Conservation (phyloP, 1,140 invertebrate species). For the Drosophila mayri region DNA sequence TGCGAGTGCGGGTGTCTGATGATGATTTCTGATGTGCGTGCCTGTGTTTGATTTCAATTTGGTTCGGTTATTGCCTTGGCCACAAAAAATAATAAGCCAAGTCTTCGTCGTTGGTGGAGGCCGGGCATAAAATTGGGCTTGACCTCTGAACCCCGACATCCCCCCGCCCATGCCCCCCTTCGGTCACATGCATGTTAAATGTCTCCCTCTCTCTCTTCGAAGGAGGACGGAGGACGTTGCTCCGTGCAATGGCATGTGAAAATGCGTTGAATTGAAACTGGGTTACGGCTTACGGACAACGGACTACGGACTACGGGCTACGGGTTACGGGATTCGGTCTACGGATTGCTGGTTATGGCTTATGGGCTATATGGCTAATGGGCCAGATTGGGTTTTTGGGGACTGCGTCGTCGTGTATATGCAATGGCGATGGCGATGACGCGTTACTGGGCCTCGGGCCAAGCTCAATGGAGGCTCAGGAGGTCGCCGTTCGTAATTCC, state of each 20-base stretch:
- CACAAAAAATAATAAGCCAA: slow-evolving; percentile 80
- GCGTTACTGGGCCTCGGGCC: slow-evolving; percentile 10
- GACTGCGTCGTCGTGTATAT: slow-evolving; percentile 1
- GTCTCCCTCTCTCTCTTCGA: slow-evolving; percentile 1
- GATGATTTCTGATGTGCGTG: slow-evolving; percentile 51
- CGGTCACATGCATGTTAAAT: slow-evolving; percentile 57
- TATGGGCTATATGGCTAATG: slow-evolving; percentile 75
- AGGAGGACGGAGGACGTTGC: background rate
- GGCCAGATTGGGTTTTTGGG: slow-evolving; percentile 62
- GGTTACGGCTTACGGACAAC: slow-evolving; percentile 62
- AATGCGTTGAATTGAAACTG: slow-evolving; percentile 81
- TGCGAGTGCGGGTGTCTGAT: slow-evolving; percentile 24
- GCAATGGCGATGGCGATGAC: slow-evolving; percentile 3
- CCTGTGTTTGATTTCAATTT: slow-evolving; percentile 78
- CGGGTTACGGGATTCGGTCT: slow-evolving; percentile 42
- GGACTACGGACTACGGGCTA: slow-evolving; percentile 4
- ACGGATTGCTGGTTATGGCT: slow-evolving; percentile 55
- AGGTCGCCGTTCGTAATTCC: slow-evolving; percentile 16
- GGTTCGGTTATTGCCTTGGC: slow-evolving; percentile 70
- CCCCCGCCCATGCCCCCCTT: too few species aligned
- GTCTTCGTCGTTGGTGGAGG: slow-evolving; percentile 21
- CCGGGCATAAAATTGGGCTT: slow-evolving; percentile 63
- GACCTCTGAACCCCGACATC: slow-evolving; percentile 2
- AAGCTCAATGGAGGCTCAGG: background rate
- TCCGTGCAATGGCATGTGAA: slow-evolving; percentile 76